phyloP scores from a whole-genome alignment of 2,113 vertebrate species.

The Irena cyanogastra region DNA sequence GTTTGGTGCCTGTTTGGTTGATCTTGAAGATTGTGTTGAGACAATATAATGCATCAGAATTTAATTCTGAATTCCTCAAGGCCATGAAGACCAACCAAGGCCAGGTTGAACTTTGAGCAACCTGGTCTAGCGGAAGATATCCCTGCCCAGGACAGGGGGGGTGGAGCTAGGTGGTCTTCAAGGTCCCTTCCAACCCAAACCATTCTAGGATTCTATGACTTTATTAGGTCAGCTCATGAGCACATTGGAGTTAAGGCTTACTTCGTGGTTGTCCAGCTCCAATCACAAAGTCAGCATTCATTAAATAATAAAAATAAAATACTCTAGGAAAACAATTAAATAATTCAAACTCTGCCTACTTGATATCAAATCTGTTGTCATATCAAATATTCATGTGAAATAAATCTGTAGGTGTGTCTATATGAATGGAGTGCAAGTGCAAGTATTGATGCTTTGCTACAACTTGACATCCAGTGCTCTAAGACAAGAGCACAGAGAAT shows the following conservation, averaged over 20 bases:
- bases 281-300: not conserved
- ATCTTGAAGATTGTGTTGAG: not conserved
- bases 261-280: not conserved
- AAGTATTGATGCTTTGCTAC: not conserved
- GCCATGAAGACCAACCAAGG: not conserved
- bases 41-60: not conserved
- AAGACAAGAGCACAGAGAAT: not conserved
- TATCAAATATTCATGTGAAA: constrained; percentile 66
- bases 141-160: not conserved
- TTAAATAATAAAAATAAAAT: constrained; percentile 59
- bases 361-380: constrained; percentile 45
- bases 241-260: not conserved
- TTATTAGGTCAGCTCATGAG: not conserved
- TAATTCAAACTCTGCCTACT: constrained; percentile 55
- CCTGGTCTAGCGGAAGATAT: not conserved
- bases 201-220: not conserved
- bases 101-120: not conserved
- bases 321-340: constrained; percentile 63
- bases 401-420: constrained; percentile 32
- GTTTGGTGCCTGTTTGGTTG: not conserved
- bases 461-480: not conserved
- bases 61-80: not conserved
- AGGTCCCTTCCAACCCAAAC: not conserved
- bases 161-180: not conserved
- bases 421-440: not conserved